Evolutionary conservation across 2,113 vertebrate genomes (phyloP).

Genomic region (Catharus minimus): DNA sequence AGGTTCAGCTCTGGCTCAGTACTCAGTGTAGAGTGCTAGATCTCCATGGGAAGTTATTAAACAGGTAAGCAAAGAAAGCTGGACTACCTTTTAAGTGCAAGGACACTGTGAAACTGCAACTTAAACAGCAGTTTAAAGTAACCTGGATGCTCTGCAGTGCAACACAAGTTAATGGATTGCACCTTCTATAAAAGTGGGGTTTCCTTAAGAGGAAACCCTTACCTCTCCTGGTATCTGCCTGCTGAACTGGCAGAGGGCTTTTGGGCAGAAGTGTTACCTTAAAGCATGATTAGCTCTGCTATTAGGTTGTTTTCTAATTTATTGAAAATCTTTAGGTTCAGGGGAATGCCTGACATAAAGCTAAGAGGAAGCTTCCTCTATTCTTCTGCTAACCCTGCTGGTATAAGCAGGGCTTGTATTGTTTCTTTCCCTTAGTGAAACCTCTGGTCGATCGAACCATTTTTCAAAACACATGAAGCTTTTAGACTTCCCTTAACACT

Average conservation of each 20-base stretch:
- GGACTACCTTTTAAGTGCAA: background rate
- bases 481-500: background rate
- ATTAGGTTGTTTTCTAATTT: background rate
- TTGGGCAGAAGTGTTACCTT: background rate
- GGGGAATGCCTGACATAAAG: background rate
- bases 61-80: conserved; percentile 12
- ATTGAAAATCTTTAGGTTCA: background rate
- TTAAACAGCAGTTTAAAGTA: background rate
- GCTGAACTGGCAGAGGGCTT: background rate
- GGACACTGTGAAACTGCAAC: background rate
- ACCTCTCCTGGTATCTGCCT: background rate
- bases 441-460: background rate
- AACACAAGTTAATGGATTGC: background rate
- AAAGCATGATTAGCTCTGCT: background rate
- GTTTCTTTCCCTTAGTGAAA: background rate
- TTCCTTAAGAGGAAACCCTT: background rate
- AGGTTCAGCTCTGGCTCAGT: conserved; percentile 3
- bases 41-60: background rate
- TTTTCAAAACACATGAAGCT: background rate
- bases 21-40: background rate
- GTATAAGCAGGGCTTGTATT: background rate
- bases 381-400: background rate
- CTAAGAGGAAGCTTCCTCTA: background rate
- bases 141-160: background rate
- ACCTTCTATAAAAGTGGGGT: background rate